Conservation (phyloP, 1,140 invertebrate species). For the Tetraneura akinire region DNA sequence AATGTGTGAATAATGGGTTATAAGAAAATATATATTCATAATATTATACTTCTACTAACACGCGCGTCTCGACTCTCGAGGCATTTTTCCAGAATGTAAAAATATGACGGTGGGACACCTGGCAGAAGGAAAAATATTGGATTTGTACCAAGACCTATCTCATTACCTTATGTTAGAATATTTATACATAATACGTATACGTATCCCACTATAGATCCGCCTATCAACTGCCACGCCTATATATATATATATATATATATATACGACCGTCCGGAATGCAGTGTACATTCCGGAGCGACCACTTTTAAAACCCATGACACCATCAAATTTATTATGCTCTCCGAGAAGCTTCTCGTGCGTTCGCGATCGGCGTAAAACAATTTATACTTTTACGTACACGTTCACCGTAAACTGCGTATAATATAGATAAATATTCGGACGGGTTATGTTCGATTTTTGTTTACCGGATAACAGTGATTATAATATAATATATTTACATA, state of each 20-base stretch:
- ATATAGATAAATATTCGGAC: too few relatives aligned
- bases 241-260: too few relatives aligned
- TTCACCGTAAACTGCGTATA: too few relatives aligned
- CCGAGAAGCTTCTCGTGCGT: too few relatives aligned
- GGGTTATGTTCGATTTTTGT: too few relatives aligned
- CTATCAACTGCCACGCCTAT: conserved; percentile 27
- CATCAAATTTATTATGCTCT: conserved; percentile 27
- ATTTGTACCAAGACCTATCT: conserved; percentile 30
- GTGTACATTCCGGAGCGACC: conserved; percentile 21
- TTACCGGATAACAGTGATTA: too few relatives aligned
- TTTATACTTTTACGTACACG: too few relatives aligned
- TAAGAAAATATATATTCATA: too few relatives aligned
- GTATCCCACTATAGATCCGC: conserved; percentile 19
- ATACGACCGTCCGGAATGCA: neutral
- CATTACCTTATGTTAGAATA: conserved; percentile 7
- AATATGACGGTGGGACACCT: neutral
- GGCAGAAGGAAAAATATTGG: conserved; percentile 18
- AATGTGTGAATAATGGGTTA: too few relatives aligned
- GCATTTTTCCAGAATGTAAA: neutral
- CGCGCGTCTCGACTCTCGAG: neutral
- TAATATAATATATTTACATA: too few relatives aligned
- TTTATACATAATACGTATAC: too few relatives aligned
- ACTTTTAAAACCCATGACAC: conserved; percentile 28
- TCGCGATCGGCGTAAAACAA: too few relatives aligned
- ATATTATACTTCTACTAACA: neutral